phyloP scores from a whole-genome alignment of 2,888 invertebrate genomes.

The Sicus ferrugineus region DNA sequence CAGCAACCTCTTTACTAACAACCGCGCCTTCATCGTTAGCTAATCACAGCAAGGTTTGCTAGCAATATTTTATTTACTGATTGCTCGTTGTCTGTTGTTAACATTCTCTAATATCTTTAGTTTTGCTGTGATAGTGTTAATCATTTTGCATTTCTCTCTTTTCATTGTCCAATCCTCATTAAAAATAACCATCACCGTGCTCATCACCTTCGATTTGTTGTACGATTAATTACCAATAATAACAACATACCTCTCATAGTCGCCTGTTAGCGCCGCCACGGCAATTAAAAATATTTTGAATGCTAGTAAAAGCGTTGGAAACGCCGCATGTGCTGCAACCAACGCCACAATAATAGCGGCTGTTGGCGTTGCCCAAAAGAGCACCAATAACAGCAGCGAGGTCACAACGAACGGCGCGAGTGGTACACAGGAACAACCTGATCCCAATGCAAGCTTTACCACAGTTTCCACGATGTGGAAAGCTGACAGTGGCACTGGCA shows the following conservation, averaged over 20 bases:
- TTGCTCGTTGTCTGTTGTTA: no score
- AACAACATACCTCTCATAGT: constrained; percentile 42
- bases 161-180: constrained; percentile 28
- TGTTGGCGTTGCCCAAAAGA: neutral
- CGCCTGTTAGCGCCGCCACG: constrained; percentile 58
- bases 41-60: constrained; percentile 58
- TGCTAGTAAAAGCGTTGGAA: constrained; percentile 59
- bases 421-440: constrained; percentile 22
- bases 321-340: constrained; percentile 37
- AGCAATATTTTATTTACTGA: constrained; percentile 20
- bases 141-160: constrained; percentile 33
- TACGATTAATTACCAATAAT: neutral
- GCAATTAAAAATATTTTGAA: constrained; percentile 59
- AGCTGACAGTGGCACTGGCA: neutral
- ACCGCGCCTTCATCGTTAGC: constrained; percentile 47
- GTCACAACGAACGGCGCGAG: constrained; percentile 16
- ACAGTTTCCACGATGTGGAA: neutral
- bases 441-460: neutral
- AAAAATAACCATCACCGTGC: constrained; percentile 3
- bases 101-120: neutral
- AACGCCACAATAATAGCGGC: constrained; percentile 32
- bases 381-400: constrained; percentile 27
- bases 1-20: constrained; percentile 50
- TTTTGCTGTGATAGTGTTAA: constrained; percentile 5
- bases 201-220: constrained; percentile 12